These are phyloP conservation scores for Hippopotamyrus pictus DNA, from an alignment of 2,797 vertebrate species.

Conservation along the genomic window DNA sequence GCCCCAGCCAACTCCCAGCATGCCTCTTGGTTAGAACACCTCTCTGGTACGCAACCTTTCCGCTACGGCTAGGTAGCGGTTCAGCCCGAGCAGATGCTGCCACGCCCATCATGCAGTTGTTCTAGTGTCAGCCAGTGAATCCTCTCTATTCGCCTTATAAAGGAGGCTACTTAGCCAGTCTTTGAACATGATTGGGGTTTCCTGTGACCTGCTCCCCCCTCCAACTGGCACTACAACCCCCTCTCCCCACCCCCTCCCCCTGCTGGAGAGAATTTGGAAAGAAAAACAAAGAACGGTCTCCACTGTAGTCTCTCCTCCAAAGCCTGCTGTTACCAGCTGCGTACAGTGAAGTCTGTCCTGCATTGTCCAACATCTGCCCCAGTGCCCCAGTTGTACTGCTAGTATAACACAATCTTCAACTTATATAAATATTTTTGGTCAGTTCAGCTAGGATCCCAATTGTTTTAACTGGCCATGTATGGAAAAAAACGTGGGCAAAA, in stretches of 20 bases:
- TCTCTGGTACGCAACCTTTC: not conserved
- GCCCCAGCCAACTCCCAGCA: not conserved
- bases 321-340: not conserved
- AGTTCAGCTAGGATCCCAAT: not conserved
- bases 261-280: constrained; percentile 5
- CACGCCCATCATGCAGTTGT: not conserved
- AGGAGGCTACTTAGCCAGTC: not conserved
- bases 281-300: not conserved
- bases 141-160: not conserved
- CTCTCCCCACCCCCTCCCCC: not conserved
- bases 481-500: not conserved
- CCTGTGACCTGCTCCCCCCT: not conserved
- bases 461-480: not conserved
- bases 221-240: not conserved
- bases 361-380: not conserved
- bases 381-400: not conserved
- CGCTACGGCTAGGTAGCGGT: not conserved
- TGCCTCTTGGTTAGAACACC: not conserved
- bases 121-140: not conserved
- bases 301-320: not conserved
- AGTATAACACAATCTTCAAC: not conserved
- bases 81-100: not conserved
- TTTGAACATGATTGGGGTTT: not conserved
- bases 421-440: not conserved
- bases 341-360: not conserved